Base-by-base conservation (phyloP, 2,888 invertebrate species). In the Caenorhabditis auriculariae region DNA sequence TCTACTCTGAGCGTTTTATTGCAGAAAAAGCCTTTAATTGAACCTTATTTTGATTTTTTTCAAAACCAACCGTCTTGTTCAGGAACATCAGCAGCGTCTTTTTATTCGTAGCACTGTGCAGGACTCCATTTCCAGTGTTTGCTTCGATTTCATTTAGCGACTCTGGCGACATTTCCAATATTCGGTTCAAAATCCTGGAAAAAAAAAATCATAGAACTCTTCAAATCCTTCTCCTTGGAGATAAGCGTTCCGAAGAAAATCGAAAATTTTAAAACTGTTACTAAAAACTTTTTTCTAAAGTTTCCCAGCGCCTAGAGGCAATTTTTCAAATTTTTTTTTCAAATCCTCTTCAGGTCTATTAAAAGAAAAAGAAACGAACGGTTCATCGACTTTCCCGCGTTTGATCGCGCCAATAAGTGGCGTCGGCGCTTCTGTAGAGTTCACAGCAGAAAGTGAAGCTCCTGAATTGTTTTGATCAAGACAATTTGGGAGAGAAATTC, bases 331-430 rank as follows among this genome's bases (percentile, higher is more conserved):
- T 12, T n/a, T 32, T 32, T 32, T 32, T 9, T 32, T 32, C 35
- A 32, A 9, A 9, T 32, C 35, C 35, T 9, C n/a, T 12, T 32
- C n/a, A n/a, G n/a, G 9, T 32, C 9, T 12, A 32, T n/a, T 32
- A 5, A 38, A 38, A 48, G 38, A 21, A 5, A 32, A 29, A 46
- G 9, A 39, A 6, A 42, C 41, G 9, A 46, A 54, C 27, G 46
- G 28, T 23, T 62, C 57, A 37, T 68, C 68, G 12, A 68, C 23
- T 37, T 62, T 62, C 12, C 61, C 63, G 21, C 50, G 54, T 46
- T 66, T 69, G 57, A 69, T 63, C 1, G 64, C 54, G 32, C 51
- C 61, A 28, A 66, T 56, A 23, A 69, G 32, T 6, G 69, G 69
- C 7, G 49, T 61, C 2, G 52, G 53, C 2, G 44, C 39, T 2